phyloP scores from a whole-genome alignment of 2,888 invertebrate genomes.

The Alloscopus bannaensis region DNA sequence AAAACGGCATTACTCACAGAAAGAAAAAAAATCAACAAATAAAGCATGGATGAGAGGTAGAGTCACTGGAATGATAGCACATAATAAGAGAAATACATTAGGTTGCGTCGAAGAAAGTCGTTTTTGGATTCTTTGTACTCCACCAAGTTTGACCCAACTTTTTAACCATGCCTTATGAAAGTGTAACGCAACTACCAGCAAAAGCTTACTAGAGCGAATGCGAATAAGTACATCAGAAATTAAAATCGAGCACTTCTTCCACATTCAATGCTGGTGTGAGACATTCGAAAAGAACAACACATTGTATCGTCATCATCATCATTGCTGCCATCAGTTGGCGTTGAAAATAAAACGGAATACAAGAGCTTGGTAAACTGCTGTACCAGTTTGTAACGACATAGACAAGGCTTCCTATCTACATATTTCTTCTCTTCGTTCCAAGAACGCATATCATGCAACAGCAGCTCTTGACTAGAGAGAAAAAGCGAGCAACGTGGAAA shows the following conservation, averaged over 20 bases:
- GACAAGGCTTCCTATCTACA: background rate
- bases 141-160: too few relatives aligned
- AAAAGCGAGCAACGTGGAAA: background rate
- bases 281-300: background rate
- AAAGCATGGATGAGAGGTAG: constrained; percentile 1
- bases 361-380: too few relatives aligned
- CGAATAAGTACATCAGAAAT: constrained; percentile 25
- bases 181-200: too few relatives aligned
- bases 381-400: too few relatives aligned
- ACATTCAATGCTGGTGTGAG: background rate
- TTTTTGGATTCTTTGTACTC: too few relatives aligned
- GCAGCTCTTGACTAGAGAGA: background rate
- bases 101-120: too few relatives aligned
- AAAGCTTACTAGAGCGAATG: too few relatives aligned
- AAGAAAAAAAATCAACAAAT: background rate
- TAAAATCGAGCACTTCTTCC: constrained; percentile 6
- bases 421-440: background rate
- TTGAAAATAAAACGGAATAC: background rate
- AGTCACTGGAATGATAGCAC: too few relatives aligned
- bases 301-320: constrained; percentile 4
- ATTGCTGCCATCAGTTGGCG: background rate
- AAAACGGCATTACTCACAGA: constrained; percentile 1
- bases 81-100: too few relatives aligned
- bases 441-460: constrained; percentile 1
- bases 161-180: too few relatives aligned